Percentiles rank a stretch among this genome's conserved stretches.
These are phyloP conservation scores for Loriculus beryllinus DNA, from an alignment of 2,797 vertebrate genomes.

Conservation along the genomic window DNA sequence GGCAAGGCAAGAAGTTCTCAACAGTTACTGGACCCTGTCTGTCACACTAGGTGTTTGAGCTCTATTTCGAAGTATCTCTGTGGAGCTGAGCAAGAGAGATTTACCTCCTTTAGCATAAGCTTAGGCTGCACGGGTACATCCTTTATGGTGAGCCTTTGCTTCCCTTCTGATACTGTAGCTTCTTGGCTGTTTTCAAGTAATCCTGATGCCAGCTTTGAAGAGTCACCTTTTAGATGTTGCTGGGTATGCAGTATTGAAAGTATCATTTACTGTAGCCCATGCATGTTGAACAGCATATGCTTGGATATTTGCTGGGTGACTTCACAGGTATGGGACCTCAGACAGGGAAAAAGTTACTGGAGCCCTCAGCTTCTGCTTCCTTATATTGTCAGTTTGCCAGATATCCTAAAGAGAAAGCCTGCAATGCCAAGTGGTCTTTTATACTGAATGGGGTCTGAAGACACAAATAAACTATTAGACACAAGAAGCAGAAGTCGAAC, in stretches of 20 bases:
- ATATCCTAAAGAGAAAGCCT: not conserved
- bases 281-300: not conserved
- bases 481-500: not conserved
- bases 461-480: not conserved
- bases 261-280: not conserved
- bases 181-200: not conserved
- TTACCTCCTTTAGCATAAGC: not conserved
- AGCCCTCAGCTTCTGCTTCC: not conserved
- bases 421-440: not conserved
- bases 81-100: not conserved
- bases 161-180: not conserved
- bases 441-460: not conserved
- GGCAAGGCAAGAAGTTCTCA: not conserved
- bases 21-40: not conserved
- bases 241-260: not conserved
- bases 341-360: not conserved
- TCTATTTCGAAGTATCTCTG: not conserved
- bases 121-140: not conserved
- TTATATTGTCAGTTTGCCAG: not conserved
- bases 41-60: not conserved
- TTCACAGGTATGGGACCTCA: not conserved
- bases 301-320: not conserved
- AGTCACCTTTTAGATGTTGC: not conserved
- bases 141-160: not conserved
- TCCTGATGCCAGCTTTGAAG: not conserved